Percentiles rank a stretch among this genome's conserved stretches.
phyloP scores from a whole-genome alignment of 2,888 invertebrate species.

The Limnephilus rhombicus region DNA sequence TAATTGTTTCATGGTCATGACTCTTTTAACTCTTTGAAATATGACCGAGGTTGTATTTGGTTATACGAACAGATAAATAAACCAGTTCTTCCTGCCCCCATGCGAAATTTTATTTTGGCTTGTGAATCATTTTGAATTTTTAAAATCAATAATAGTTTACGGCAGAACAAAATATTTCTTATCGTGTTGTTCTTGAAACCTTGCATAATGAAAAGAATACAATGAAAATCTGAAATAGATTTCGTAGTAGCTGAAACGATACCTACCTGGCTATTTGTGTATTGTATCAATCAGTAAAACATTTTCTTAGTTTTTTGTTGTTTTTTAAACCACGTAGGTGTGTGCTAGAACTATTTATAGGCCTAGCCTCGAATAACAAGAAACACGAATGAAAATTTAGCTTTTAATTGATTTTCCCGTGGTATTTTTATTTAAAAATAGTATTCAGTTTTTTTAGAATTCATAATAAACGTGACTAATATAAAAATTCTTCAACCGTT shows the following conservation, averaged over 20 bases:
- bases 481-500: too few species aligned
- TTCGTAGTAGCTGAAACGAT: constrained; percentile 7
- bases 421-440: neutral
- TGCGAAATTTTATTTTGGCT: neutral
- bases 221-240: neutral
- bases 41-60: neutral
- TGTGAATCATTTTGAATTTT: neutral
- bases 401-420: neutral
- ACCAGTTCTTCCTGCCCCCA: neutral
- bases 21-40: neutral
- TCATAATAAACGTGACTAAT: too few species aligned
- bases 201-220: neutral
- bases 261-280: constrained; percentile 12
- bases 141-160: neutral
- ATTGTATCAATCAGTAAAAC: constrained; percentile 14
- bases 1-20: neutral
- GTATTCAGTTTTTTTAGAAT: too few species aligned
- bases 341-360: neutral
- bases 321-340: constrained; percentile 2
- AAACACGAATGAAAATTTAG: neutral
- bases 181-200: neutral
- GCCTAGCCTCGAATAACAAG: neutral
- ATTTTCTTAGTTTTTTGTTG: constrained; percentile 17
- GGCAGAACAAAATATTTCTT: neutral
- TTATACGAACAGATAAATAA: neutral